Conservation (phyloP, 2,113 vertebrate genomes). For the Indicator maculatus region DNA sequence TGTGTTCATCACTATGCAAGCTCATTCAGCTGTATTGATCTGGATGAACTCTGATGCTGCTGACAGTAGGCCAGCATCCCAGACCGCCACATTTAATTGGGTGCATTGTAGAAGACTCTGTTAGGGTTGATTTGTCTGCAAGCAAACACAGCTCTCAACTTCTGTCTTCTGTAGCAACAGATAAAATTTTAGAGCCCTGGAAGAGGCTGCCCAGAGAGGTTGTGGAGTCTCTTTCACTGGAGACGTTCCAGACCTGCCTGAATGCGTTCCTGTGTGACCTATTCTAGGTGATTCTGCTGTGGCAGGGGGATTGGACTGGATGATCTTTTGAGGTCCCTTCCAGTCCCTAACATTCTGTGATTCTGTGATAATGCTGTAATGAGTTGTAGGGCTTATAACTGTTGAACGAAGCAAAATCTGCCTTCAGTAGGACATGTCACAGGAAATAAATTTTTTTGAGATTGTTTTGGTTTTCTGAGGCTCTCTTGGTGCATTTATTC, state of each 20-base stretch:
- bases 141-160: neutral
- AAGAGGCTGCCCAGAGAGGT: too few species aligned
- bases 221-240: too few species aligned
- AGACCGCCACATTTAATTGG: fast-evolving
- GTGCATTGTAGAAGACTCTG: neutral
- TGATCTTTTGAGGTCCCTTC: too few species aligned
- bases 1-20: neutral
- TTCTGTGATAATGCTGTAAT: too few species aligned
- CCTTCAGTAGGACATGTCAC: neutral
- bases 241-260: too few species aligned
- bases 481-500: neutral
- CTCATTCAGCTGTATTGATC: neutral
- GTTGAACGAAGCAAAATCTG: neutral
- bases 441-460: neutral
- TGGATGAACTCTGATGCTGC: neutral
- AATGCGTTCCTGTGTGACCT: too few species aligned
- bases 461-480: neutral
- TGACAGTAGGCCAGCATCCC: neutral
- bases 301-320: too few species aligned
- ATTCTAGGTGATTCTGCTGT: too few species aligned
- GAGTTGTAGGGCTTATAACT: neutral
- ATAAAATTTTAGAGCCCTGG: neutral
- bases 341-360: too few species aligned
- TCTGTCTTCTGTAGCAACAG: neutral
- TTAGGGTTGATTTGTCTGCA: neutral